Conservation (phyloP, 2,888 invertebrate genomes). For the Thumatha senex region DNA sequence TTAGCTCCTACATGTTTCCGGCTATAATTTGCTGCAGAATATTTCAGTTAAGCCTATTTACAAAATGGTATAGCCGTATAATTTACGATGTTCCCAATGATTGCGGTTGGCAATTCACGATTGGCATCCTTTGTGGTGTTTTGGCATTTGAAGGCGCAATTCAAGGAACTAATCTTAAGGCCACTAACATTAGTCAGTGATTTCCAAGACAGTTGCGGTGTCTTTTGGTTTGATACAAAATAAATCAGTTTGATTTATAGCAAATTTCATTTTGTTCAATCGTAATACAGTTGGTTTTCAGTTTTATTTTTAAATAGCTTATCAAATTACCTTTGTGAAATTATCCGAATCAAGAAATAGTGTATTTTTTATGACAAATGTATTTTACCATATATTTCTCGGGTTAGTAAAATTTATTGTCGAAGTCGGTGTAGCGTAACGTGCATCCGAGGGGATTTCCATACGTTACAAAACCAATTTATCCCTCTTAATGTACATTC, state of each 20-base stretch:
- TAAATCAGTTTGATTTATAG: slow-evolving; percentile 7
- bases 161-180: slow-evolving; percentile 48
- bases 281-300: neutral
- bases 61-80: slow-evolving; percentile 25
- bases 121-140: slow-evolving; percentile 55
- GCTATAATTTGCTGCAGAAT: neutral
- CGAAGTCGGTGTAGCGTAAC: too few species aligned
- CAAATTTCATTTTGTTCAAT: neutral
- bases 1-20: neutral
- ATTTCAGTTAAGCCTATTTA: slow-evolving; percentile 27
- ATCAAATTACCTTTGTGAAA: too few species aligned
- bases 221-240: slow-evolving; percentile 10
- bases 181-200: slow-evolving; percentile 38
- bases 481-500: too few species aligned
- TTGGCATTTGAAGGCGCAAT: slow-evolving; percentile 55
- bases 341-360: too few species aligned
- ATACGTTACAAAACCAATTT: too few species aligned
- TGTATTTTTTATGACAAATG: too few species aligned
- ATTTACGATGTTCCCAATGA: slow-evolving; percentile 48
- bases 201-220: slow-evolving; percentile 24
- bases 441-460: too few species aligned
- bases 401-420: too few species aligned
- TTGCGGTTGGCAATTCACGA: slow-evolving; percentile 66
- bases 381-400: too few species aligned
- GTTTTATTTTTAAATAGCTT: too few species aligned